phyloP scores from a whole-genome alignment of 2,797 vertebrate species.

The Microcaecilia unicolor region DNA sequence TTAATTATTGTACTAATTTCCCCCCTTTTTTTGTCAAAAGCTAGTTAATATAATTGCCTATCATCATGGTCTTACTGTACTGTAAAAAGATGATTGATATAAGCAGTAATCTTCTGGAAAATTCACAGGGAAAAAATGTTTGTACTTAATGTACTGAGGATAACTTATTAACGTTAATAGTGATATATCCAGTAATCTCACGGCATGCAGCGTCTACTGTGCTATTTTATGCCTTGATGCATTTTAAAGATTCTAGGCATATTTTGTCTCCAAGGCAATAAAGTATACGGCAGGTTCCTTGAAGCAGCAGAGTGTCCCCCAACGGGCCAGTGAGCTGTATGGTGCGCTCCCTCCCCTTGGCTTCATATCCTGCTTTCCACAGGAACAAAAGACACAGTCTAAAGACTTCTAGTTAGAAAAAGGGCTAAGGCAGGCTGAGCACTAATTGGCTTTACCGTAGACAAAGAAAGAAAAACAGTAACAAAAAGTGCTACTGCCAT shows the following conservation, averaged over 20 bases:
- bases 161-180: background rate
- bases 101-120: no score
- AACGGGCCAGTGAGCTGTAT: no score
- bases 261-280: background rate
- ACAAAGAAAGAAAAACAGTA: background rate
- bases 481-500: background rate
- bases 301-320: background rate
- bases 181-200: background rate
- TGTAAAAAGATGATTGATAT: no score
- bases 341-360: no score
- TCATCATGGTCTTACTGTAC: no score
- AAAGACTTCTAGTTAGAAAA: background rate
- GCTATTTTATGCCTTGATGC: background rate
- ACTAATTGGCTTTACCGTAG: background rate
- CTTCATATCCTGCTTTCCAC: background rate
- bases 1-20: no score
- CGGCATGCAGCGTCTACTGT: fast-evolving
- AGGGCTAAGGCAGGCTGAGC: background rate
- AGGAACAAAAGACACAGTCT: background rate
- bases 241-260: background rate
- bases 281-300: background rate
- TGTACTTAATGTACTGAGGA: background rate
- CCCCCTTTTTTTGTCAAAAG: no score
- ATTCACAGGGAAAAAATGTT: no score
- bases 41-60: no score